Base-by-base conservation (phyloP, 2,888 invertebrate species). In the Schrankia costaestrigalis region DNA sequence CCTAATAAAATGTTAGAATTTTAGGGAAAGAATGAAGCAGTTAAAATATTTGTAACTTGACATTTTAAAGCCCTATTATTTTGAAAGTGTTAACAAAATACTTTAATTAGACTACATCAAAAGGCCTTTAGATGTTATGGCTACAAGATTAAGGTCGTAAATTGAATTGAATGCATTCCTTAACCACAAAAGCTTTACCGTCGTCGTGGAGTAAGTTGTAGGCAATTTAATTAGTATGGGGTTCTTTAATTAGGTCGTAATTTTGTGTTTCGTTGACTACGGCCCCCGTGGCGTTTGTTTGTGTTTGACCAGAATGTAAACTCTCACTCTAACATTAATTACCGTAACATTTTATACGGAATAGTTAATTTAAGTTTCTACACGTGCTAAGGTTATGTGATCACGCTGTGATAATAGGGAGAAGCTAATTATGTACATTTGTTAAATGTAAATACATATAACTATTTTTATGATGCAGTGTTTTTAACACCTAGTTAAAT, bases 221-320 rank as follows among this genome's bases (percentile, higher is more conserved):
- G 52, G 60, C 57, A 55, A 60, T 65, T 69, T 65, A 65, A 71
- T 73, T 67, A 61, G 53, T 47, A 63, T 57, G 54, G 61, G 59
- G 58, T 52, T 60, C 54, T 61, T 62, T 68, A 71, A 71, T 69
- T 68, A 60, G 56, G 45, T 56, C 48, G 58, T 67, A 63, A 69
- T 68, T 68, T 59, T 46, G 54, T 51, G 54, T 63, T 63, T 54
- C 50, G 53, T 65, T 60, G 43, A 49, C 43, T 46, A 31, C 19
- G 41, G 29, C 39, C 46, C 49, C 56, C 40, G 15, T 38, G 17
- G 36, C 26, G 25, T 39, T 32, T n/a, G 29, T 53, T 57, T 48
- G 43, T 47, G 40, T 60, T 43, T 52, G 33, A 44, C 45, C 40
- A 43, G 32, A 38, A 41, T 49, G 46, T 50, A 56, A 51, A 46